Conservation (phyloP, 2,888 invertebrate species). For the Idaea straminata region DNA sequence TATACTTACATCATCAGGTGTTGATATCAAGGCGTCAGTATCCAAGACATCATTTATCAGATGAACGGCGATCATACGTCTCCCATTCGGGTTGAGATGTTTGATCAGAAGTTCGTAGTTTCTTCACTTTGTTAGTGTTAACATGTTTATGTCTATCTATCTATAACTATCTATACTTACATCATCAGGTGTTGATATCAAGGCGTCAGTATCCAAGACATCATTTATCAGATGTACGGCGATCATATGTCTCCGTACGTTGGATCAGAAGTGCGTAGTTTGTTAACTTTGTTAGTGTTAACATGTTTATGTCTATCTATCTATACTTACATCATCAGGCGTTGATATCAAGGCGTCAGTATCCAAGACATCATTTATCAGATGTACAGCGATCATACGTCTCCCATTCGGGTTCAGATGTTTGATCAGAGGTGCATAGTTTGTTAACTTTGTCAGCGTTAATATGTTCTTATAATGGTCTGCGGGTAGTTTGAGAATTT, state of each 20-base stretch:
- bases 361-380: slow-evolving; percentile 94
- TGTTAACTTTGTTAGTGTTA: slow-evolving; percentile 91
- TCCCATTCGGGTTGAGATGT: slow-evolving; percentile 92
- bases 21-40: slow-evolving; percentile 91
- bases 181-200: slow-evolving; percentile 93
- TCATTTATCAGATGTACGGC: slow-evolving; percentile 94
- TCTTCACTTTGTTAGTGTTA: slow-evolving; percentile 91
- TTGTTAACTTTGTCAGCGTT: slow-evolving; percentile 90
- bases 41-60: slow-evolving; percentile 94
- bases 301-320: no score
- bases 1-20: slow-evolving; percentile 92
- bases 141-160: slow-evolving; percentile 78
- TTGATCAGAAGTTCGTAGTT: slow-evolving; percentile 92
- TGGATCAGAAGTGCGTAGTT: slow-evolving; percentile 92
- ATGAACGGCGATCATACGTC: slow-evolving; percentile 92
- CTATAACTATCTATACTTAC: slow-evolving; percentile 80
- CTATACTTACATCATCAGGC: slow-evolving; percentile 88
- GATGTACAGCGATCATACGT: slow-evolving; percentile 91
- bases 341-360: slow-evolving; percentile 92
- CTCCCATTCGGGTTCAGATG: slow-evolving; percentile 83
- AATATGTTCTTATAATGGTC: slow-evolving; percentile 96
- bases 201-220: slow-evolving; percentile 93
- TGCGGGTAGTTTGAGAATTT: slow-evolving; percentile 95
- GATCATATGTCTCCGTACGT: slow-evolving; percentile 90
- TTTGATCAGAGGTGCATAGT: slow-evolving; percentile 91